Percentiles rank a stretch among this genome's conserved stretches.
Conservation (phyloP, 2,113 vertebrate species). For the Taxidea taxus region DNA sequence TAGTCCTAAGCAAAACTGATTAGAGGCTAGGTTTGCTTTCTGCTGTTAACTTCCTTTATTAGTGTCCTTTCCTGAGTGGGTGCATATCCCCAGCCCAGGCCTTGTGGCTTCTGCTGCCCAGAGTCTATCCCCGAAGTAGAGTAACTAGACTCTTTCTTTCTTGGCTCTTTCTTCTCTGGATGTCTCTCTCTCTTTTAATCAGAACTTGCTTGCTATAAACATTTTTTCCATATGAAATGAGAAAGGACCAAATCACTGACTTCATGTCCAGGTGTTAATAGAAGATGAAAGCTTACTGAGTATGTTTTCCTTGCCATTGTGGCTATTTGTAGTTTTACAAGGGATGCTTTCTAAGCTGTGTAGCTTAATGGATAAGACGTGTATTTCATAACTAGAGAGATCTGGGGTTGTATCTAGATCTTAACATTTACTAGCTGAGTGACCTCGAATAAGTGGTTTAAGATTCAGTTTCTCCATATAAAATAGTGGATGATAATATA, state of each 20-base stretch:
- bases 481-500: not conserved
- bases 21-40: not conserved
- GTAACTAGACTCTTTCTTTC: not conserved
- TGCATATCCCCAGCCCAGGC: not conserved
- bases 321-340: not conserved
- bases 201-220: not conserved
- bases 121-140: not conserved
- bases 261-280: not conserved
- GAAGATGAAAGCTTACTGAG: not conserved
- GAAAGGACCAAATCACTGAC: not conserved
- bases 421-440: not conserved
- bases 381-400: not conserved
- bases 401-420: not conserved
- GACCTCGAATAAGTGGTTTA: constrained; percentile 23
- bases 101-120: not conserved
- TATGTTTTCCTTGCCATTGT: not conserved
- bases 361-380: not conserved
- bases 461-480: not conserved
- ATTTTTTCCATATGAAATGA: not conserved
- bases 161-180: not conserved
- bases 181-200: not conserved
- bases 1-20: not conserved
- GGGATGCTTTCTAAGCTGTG: not conserved
- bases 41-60: not conserved
- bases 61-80: not conserved